Conservation (phyloP, 2,888 invertebrate genomes). For the Phaedon cochleariae region DNA sequence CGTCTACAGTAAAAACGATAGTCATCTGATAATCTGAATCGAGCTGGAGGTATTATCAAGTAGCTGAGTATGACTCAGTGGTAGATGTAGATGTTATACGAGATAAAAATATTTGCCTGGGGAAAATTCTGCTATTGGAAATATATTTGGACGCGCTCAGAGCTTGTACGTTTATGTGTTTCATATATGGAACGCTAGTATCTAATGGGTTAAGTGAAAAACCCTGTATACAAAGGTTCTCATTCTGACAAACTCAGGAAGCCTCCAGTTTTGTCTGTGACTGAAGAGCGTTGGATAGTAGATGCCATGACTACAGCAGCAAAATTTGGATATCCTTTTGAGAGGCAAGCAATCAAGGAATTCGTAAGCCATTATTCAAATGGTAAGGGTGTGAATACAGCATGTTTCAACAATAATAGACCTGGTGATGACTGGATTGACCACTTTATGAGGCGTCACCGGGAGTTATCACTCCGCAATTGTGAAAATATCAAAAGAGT, state of each 20-base stretch:
- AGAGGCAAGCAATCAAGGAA: constrained; percentile 43
- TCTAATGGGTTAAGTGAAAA: too few species aligned
- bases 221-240: not conserved
- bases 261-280: not conserved
- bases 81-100: too few species aligned
- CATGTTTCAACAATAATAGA: constrained; percentile 28
- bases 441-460: constrained; percentile 17
- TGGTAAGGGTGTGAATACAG: constrained; percentile 14
- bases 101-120: too few species aligned
- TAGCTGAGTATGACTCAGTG: too few species aligned
- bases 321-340: constrained; percentile 56
- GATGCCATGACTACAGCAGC: constrained; percentile 16
- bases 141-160: too few species aligned
- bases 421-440: constrained; percentile 25
- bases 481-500: constrained; percentile 15
- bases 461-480: constrained; percentile 21
- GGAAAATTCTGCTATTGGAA: too few species aligned
- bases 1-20: too few species aligned
- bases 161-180: too few species aligned
- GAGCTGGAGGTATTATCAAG: too few species aligned
- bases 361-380: constrained; percentile 54
- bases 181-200: too few species aligned
- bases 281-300: not conserved
- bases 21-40: too few species aligned
- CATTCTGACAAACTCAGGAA: not conserved